Conservation (phyloP, 2,113 vertebrate species). For the Aramus guarauna region DNA sequence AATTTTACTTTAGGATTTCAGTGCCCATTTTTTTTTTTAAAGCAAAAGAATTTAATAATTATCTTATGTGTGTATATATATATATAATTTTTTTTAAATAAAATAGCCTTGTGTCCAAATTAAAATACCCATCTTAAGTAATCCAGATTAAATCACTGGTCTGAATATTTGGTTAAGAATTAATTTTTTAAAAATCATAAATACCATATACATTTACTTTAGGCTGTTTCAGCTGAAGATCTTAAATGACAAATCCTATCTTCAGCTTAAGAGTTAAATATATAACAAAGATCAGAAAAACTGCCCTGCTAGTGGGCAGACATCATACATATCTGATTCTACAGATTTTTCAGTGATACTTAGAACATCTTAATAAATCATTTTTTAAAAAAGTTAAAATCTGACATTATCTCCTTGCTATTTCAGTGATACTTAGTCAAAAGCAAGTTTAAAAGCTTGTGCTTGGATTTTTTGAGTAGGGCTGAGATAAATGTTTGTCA, state of each 20-base stretch:
- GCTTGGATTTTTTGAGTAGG: not conserved
- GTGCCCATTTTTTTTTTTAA: not conserved
- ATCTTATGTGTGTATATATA: not conserved
- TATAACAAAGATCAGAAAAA: not conserved
- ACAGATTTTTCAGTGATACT: not conserved
- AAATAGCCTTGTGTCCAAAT: conserved; percentile 27
- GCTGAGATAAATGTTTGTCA: not conserved
- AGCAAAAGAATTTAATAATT: conserved; percentile 19
- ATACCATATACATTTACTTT: not conserved
- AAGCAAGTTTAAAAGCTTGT: not conserved
- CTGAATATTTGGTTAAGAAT: not conserved
- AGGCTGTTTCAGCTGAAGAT: not conserved
- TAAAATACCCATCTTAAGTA: conserved; percentile 8
- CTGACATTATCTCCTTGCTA: not conserved
- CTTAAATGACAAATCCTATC: not conserved
- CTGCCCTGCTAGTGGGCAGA: not conserved
- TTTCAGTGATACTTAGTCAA: not conserved
- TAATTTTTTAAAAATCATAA: not conserved
- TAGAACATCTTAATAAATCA: not conserved
- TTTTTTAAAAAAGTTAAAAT: not conserved
- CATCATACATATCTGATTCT: not conserved
- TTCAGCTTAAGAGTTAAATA: not conserved
- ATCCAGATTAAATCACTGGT: not conserved
- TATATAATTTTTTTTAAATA: not conserved
- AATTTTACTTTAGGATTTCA: conserved; percentile 57